A percentile compares a stretch with the other conserved stretches of the same genome.
Conservation (phyloP, 2,888 invertebrate species). For the Sinohyriopsis cumingii region DNA sequence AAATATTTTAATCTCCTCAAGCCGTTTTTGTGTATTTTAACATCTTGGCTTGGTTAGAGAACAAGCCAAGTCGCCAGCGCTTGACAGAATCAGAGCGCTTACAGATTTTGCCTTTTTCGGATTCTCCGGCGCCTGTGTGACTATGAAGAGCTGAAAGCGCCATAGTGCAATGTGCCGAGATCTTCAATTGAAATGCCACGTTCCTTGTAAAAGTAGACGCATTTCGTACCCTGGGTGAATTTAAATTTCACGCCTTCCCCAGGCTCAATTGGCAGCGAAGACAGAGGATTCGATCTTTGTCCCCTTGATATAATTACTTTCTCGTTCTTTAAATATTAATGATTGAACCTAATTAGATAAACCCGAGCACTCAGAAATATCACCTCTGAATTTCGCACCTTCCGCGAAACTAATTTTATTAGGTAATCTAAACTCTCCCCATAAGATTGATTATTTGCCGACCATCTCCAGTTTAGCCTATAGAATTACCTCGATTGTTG, state of each 20-base stretch:
- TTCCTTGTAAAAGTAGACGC: constrained; percentile 48
- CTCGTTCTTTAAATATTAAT: constrained; percentile 57
- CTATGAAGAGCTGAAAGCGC: constrained; percentile 29
- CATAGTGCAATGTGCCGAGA: constrained; percentile 31
- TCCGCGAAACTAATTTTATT: constrained; percentile 47
- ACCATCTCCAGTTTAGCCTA: too few relatives aligned
- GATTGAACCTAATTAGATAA: constrained; percentile 53
- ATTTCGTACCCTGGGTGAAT: constrained; percentile 53
- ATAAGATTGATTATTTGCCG: constrained; percentile 20
- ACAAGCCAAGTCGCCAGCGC: too few relatives aligned
- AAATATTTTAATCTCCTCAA: too few relatives aligned
- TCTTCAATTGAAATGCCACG: constrained; percentile 43
- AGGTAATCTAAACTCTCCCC: constrained; percentile 37
- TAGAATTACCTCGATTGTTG: too few relatives aligned
- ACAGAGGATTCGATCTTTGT: constrained; percentile 48
- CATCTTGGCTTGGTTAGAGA: too few relatives aligned
- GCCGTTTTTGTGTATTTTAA: too few relatives aligned
- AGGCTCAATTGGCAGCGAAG: constrained; percentile 36
- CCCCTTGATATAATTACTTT: constrained; percentile 52
- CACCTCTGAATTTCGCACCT: constrained; percentile 53
- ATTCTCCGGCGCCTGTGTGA: constrained; percentile 31
- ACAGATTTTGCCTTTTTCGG: constrained; percentile 33
- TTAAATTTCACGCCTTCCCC: constrained; percentile 52
- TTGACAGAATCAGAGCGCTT: not conserved
- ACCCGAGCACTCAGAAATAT: constrained; percentile 46